Evolutionary conservation across 1,140 invertebrate species (phyloP).

Genomic region (Wasmannia auropunctata): DNA sequence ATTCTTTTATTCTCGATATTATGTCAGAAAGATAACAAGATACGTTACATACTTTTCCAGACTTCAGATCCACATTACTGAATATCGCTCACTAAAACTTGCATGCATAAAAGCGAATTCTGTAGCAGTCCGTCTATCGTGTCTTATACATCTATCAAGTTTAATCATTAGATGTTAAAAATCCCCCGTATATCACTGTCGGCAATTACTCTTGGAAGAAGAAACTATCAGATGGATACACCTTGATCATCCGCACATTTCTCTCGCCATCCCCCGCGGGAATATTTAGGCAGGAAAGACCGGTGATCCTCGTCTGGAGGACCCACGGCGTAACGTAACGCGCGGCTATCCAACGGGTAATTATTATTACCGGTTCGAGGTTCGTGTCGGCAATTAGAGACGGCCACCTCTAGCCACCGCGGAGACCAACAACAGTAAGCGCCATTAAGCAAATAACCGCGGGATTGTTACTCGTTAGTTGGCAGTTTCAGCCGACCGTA

Average conservation of each 20-base stretch:
- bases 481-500: conserved; percentile 51
- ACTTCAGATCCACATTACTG: background rate
- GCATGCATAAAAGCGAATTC: background rate
- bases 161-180: background rate
- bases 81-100: conserved; percentile 10
- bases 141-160: background rate
- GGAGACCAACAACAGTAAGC: conserved; percentile 73
- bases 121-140: background rate
- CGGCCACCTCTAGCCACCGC: conserved; percentile 68
- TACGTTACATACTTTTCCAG: background rate
- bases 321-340: background rate
- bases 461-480: conserved; percentile 64
- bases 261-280: background rate
- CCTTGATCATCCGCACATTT: background rate
- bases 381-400: conserved; percentile 78
- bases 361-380: conserved; percentile 70
- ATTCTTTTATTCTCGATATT: background rate
- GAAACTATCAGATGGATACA: background rate
- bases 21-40: background rate
- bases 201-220: background rate
- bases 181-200: background rate
- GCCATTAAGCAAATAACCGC: conserved; percentile 78
- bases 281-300: conserved; percentile 7
- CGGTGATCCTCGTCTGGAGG: background rate
- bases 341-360: conserved; percentile 56